phyloP scores from a whole-genome alignment of 2,113 vertebrate genomes.

The Campylomormyrus numenius region DNA sequence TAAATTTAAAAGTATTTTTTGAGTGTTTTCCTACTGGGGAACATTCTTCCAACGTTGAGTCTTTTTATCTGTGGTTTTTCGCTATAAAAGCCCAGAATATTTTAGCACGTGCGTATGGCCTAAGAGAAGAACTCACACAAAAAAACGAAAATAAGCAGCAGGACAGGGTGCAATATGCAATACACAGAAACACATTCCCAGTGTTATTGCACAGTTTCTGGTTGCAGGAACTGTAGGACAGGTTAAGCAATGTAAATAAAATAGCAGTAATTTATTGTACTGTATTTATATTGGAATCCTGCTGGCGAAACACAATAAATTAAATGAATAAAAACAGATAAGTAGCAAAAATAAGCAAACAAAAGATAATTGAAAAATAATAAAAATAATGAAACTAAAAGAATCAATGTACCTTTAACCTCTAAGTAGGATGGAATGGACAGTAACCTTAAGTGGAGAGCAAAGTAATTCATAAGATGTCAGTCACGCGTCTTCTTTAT shows the following conservation, averaged over 20 bases:
- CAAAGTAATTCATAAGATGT: not conserved
- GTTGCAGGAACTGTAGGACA: not conserved
- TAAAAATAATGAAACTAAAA: not conserved
- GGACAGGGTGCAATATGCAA: constrained; percentile 18
- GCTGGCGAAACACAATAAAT: not conserved
- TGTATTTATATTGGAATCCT: not conserved
- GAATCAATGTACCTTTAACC: not conserved
- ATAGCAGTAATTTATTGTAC: not conserved
- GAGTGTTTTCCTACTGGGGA: constrained; percentile 48
- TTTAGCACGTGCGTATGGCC: constrained; percentile 42
- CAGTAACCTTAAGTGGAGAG: not conserved
- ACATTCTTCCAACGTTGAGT: constrained; percentile 54
- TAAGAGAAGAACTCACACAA: constrained; percentile 31
- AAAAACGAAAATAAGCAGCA: constrained; percentile 7
- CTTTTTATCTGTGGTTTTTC: constrained; percentile 50
- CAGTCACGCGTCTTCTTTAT: not conserved
- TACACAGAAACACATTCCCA: not conserved
- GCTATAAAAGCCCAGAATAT: constrained; percentile 51
- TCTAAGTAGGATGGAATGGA: not conserved
- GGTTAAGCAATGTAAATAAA: not conserved
- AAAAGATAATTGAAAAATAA: not conserved
- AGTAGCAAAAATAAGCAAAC: not conserved
- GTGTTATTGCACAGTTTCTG: not conserved
- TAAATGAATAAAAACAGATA: not conserved
- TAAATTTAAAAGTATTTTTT: constrained; percentile 58